Evolutionary conservation across 2,797 vertebrate genomes (phyloP).

Genomic region (Schizothorax lantsangensis): DNA sequence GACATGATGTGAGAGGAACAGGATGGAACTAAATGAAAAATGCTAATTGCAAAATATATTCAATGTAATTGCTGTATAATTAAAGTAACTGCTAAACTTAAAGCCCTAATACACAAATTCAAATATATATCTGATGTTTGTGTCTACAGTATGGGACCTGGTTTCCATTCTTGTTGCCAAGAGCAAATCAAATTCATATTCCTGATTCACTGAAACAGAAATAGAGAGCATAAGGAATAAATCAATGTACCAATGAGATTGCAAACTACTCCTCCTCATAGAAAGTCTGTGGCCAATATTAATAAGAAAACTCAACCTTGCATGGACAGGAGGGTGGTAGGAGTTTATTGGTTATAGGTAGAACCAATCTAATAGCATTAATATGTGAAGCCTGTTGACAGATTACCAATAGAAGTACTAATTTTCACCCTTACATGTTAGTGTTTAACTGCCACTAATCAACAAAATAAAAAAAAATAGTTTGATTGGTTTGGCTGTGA

Average conservation of each 20-base stretch:
- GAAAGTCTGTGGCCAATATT: not conserved
- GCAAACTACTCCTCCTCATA: not conserved
- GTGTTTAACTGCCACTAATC: not conserved
- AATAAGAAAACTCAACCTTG: slow-evolving; percentile 45
- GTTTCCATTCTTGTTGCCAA: slow-evolving; percentile 10
- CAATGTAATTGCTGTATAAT: not conserved
- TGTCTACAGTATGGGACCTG: not conserved
- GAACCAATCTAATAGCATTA: not conserved
- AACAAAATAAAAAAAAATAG: not conserved
- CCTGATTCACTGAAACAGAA: slow-evolving; percentile 14
- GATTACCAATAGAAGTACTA: not conserved
- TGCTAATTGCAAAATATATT: not conserved
- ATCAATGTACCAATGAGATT: not conserved
- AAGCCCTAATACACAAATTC: not conserved
- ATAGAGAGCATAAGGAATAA: slow-evolving; percentile 5
- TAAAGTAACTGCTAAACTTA: not conserved
- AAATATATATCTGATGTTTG: not conserved
- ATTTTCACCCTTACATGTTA: not conserved
- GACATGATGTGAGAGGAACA: not conserved
- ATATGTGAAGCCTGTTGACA: not conserved
- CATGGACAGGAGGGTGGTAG: not conserved
- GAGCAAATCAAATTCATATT: not conserved
- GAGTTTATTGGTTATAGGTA: not conserved
- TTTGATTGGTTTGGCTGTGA: too few relatives aligned
- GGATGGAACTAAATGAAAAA: not conserved